Evolutionary conservation across 1,140 invertebrate genomes (phyloP).

Genomic region (Temnothorax curvispinosus): DNA sequence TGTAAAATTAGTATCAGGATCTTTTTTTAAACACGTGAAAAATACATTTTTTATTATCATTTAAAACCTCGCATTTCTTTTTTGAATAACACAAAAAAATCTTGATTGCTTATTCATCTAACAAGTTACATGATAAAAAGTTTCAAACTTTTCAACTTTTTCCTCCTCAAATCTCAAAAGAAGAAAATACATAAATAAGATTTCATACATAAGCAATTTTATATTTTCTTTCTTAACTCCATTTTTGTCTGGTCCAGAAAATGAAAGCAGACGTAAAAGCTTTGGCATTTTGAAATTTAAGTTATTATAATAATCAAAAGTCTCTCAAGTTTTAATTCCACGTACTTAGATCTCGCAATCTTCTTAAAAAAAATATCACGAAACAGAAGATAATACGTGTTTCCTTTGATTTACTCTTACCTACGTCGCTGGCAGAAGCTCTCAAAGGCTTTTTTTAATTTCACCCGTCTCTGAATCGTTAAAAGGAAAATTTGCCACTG

Average conservation of each 20-base stretch:
- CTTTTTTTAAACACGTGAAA: slow-evolving; percentile 3
- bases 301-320: neutral
- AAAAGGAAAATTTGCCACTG: neutral
- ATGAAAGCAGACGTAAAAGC: neutral
- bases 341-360: neutral
- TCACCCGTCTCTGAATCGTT: neutral
- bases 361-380: neutral
- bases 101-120: neutral
- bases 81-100: neutral
- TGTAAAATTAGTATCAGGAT: slow-evolving; percentile 48
- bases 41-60: neutral
- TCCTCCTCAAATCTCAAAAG: neutral
- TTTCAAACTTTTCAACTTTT: neutral
- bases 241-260: neutral
- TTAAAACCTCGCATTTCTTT: neutral
- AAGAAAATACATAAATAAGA: neutral
- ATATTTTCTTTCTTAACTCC: neutral
- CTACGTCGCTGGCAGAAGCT: neutral
- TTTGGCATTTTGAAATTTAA: neutral
- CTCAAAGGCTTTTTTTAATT: neutral
- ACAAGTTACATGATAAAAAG: neutral
- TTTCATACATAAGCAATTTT: neutral
- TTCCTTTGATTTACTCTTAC: neutral
- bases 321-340: neutral
- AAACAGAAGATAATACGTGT: neutral